phyloP scores from a whole-genome alignment of 2,113 vertebrate genomes.

The Melospiza georgiana region DNA sequence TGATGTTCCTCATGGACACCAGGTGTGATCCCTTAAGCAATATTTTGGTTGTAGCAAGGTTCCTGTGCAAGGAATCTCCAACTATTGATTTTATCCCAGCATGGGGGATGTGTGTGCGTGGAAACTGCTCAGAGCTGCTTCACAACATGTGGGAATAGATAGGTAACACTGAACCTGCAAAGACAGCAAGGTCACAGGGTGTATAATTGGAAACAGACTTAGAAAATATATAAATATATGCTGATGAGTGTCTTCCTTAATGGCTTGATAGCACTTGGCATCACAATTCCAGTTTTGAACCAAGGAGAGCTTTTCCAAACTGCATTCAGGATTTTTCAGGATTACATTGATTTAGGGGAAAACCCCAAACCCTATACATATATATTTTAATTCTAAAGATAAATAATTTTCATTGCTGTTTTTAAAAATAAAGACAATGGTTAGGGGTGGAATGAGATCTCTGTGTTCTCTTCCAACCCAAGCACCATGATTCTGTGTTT shows the following conservation, averaged over 20 bases:
- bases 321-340: not conserved
- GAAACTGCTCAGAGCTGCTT: not conserved
- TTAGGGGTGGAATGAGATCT: fast-evolving
- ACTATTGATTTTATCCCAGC: fast-evolving
- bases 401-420: no score
- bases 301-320: not conserved
- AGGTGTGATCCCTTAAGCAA: fast-evolving
- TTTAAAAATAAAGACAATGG: not conserved
- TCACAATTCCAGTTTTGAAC: not conserved
- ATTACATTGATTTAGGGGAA: not conserved
- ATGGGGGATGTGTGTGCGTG: fast-evolving
- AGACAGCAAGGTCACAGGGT: not conserved
- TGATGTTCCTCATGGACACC: not conserved
- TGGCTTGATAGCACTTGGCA: not conserved
- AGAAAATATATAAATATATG: not conserved
- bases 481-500: not conserved
- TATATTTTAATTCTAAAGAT: no score
- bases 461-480: not conserved
- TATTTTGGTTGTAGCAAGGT: not conserved
- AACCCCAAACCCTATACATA: fast-evolving
- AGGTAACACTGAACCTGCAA: not conserved
- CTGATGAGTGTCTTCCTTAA: not conserved
- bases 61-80: not conserved
- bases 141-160: not conserved
- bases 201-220: not conserved